Conservation (phyloP, 1,140 invertebrate species). For the Zaprionus ghesquierei region DNA sequence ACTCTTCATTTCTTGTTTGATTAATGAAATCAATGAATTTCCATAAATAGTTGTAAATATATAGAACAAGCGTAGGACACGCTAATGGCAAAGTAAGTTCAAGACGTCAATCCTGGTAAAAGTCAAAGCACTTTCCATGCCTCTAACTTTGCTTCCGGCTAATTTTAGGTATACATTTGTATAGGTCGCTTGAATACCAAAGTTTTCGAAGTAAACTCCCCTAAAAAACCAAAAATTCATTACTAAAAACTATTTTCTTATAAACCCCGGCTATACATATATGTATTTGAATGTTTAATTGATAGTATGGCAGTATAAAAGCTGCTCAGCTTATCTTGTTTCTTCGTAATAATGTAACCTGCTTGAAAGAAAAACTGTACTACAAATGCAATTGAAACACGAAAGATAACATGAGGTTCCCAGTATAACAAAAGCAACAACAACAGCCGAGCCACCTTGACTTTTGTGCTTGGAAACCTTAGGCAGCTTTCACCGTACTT, state of each 20-base stretch:
- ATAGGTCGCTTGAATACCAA: neutral
- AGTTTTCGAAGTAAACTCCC: neutral
- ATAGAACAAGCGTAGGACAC: neutral
- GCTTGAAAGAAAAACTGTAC: no score
- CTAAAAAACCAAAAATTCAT: neutral
- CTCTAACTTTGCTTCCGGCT: neutral
- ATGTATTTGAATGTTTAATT: no score
- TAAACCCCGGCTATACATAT: no score
- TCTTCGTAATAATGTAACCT: no score
- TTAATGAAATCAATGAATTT: conserved; percentile 57
- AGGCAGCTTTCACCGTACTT: neutral
- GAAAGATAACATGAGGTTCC: no score
- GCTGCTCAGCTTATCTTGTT: no score
- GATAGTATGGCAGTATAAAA: no score
- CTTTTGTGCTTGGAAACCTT: neutral
- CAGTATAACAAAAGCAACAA: no score
- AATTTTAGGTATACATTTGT: no score
- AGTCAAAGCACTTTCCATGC: neutral
- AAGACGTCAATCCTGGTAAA: no score
- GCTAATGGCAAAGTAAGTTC: no score
- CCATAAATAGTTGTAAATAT: conserved; percentile 21
- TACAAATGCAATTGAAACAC: no score
- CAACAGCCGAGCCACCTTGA: neutral
- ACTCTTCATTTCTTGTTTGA: neutral
- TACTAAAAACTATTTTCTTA: neutral